These are phyloP conservation scores for Vultur gryphus DNA, from an alignment of 2,797 vertebrate genomes.

Conservation along the genomic window DNA sequence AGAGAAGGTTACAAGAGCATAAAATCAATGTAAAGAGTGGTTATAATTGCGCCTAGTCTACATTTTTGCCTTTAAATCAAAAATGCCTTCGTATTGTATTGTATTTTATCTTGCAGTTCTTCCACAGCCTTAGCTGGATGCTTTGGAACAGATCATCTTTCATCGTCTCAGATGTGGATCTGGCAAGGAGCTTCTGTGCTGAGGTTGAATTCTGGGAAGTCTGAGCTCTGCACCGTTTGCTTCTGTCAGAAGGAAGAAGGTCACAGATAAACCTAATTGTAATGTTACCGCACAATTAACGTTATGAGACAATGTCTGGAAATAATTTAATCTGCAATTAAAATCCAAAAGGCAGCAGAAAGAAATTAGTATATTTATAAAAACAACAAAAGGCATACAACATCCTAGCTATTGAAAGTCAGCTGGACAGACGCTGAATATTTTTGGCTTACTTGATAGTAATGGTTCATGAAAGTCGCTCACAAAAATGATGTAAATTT, in stretches of 20 bases:
- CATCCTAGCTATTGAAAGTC: neutral
- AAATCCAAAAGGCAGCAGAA: neutral
- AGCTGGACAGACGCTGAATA: neutral
- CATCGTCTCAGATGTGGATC: neutral
- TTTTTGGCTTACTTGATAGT: neutral
- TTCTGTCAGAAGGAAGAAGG: neutral
- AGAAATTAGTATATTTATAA: neutral
- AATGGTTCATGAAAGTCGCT: neutral
- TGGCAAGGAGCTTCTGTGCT: constrained; percentile 9
- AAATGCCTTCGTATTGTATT: neutral
- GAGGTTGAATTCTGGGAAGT: neutral
- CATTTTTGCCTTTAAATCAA: neutral
- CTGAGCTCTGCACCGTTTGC: neutral
- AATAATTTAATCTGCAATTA: neutral
- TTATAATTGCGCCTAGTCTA: neutral
- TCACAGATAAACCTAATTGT: neutral
- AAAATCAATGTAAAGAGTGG: neutral
- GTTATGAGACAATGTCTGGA: neutral
- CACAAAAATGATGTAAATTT: neutral
- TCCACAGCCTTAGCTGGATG: neutral
- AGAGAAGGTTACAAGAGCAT: neutral
- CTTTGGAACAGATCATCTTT: neutral
- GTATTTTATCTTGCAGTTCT: neutral
- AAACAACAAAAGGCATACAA: neutral
- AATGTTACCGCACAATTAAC: neutral